These are phyloP conservation scores for Platycnemis pennipes DNA, from an alignment of 2,888 invertebrate species.

Conservation along the genomic window DNA sequence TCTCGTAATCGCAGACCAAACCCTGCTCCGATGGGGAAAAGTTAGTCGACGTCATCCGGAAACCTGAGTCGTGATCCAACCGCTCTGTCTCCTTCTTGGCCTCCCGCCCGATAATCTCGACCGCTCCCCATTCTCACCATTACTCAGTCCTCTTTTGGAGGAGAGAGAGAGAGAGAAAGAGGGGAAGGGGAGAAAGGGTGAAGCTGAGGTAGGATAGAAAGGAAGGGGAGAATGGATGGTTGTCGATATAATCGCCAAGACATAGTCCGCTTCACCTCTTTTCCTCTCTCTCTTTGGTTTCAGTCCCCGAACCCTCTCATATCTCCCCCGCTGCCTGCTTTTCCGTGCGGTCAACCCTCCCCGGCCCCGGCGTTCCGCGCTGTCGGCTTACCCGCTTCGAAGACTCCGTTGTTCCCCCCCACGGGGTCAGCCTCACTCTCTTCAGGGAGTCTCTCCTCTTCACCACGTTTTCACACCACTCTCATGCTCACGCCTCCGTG, in stretches of 20 bases:
- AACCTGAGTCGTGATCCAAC: too few relatives aligned
- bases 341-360: neutral
- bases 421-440: neutral
- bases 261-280: neutral
- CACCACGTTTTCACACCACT: neutral
- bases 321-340: neutral
- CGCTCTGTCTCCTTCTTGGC: too few relatives aligned
- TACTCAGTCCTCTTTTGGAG: too few relatives aligned
- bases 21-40: too few relatives aligned
- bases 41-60: too few relatives aligned
- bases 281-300: neutral
- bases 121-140: too few relatives aligned
- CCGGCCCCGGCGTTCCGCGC: neutral
- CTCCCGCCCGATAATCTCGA: too few relatives aligned
- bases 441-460: neutral
- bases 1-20: too few relatives aligned
- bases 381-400: neutral
- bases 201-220: too few relatives aligned
- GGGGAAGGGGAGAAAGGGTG: too few relatives aligned
- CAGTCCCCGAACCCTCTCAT: neutral
- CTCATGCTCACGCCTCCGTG: neutral
- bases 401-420: neutral
- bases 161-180: too few relatives aligned
- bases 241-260: neutral
- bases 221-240: neutral